A percentile compares a stretch with the other conserved stretches of the same genome.
Evolutionary conservation across 2,797 vertebrate species (phyloP).

Genomic region (Characodon lateralis): DNA sequence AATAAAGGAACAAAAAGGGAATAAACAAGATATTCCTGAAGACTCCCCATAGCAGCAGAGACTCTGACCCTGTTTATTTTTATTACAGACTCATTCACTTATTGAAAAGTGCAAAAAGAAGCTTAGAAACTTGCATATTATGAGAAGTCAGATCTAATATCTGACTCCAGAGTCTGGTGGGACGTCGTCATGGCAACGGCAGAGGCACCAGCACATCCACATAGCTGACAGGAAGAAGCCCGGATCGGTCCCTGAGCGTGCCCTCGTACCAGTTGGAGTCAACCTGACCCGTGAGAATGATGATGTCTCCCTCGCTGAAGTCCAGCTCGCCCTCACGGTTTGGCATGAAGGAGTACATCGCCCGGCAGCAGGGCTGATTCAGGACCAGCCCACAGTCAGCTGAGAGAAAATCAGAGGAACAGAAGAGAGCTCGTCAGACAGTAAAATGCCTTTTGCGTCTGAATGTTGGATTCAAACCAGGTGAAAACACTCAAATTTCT

Average conservation of each 20-base stretch:
- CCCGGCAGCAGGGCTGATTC: conserved; percentile 91
- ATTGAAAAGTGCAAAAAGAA: conserved; percentile 50
- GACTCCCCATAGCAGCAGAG: not conserved
- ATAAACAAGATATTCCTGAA: not conserved
- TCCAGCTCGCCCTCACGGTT: conserved; percentile 87
- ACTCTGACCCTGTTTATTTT: conserved; percentile 38
- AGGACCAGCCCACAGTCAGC: conserved; percentile 75
- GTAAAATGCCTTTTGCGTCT: not conserved
- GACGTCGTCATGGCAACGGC: conserved; percentile 76
- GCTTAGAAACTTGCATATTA: conserved; percentile 36
- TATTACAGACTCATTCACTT: not conserved
- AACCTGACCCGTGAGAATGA: conserved; percentile 86
- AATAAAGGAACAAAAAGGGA: not conserved
- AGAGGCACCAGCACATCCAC: conserved; percentile 90
- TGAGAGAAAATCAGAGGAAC: conserved; percentile 8
- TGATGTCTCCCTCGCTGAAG: conserved; percentile 91
- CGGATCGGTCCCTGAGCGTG: conserved; percentile 80
- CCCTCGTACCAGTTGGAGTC: conserved; percentile 93
- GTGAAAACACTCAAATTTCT: not conserved
- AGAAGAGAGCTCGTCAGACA: not conserved
- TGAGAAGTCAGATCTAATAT: not conserved
- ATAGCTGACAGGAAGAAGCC: conserved; percentile 90
- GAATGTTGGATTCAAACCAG: not conserved
- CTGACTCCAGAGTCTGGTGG: not conserved
- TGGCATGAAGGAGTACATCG: conserved; percentile 88